Evolutionary conservation across 2,797 vertebrate genomes (phyloP), one percentile per base, ranked within the genome.

Genomic region (Fistularia tabacaria): DNA sequence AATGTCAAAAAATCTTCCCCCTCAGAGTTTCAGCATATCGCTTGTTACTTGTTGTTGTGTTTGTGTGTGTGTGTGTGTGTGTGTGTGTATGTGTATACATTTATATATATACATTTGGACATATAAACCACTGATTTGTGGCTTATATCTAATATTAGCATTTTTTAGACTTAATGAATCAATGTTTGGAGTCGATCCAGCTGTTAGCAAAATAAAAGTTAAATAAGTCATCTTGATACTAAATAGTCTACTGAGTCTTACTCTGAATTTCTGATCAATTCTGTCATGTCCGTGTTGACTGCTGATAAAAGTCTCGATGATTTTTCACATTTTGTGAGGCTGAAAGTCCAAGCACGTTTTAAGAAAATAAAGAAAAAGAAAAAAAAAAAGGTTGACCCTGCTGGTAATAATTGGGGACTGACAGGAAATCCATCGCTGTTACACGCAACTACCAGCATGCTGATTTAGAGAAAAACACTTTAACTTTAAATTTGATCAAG

Each of bases 361-460:
- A 49, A 59, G 48, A 46, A 51, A 40, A 8, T 1, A 9, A 37
- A 38, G 44, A 25, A 25, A 25, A 25, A 25, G 54, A 69, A 60
- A 47, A 63, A 60, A 47, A 63, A 65, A 69, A 54, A 66, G 1
- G 69, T 64, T 54, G 51, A 69, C 50, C 59, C 45, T 86, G 77
- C 82, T 87, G 78, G 87, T 90, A 81, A 85, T 87, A 57, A 66
- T 71, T 63, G 55, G 41, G 49, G 64, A 25, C 25, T 78, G 87
- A 81, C 85, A 78, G 79, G 51, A 89, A 89, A 89, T 90, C 89
- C 51, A 90, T 91, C 84, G 73, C 60, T 86, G 85, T 88, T 80
- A 66, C 73, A 79, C 82, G 82, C 85, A 87, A 89, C 89, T 89
- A 90, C 74, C 69, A 74, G 72, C 78, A 84, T 85, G 87, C 86